Base-by-base conservation (phyloP, 2,113 vertebrate species). In the Pogonocichla stellata region DNA sequence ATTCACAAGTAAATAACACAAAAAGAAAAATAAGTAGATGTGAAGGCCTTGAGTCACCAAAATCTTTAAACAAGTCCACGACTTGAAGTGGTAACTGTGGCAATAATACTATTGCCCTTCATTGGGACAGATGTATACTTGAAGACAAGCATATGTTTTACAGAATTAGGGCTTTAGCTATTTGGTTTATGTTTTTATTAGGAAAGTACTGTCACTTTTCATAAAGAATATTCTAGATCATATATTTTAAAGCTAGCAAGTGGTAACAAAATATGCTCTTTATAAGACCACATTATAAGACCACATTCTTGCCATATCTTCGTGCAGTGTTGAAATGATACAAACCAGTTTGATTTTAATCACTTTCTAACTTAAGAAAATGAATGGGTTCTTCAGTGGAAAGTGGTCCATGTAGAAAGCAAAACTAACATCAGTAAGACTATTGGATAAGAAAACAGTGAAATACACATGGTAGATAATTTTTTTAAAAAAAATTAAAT, bases 401-500 rank as follows among this genome's bases (percentile, higher is more conserved):
- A 82, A 45, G 31, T 94, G 34, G 7, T 40, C 78, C 57, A 23
- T 45, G 8, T 23, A 84, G 57, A 92, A 92, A 64, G 62, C 54
- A 84, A 53, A 81, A 88, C 96, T 86, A 86, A 70, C 17, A 25
- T 61, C 70, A 40, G 12, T 48, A 79, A 78, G 12, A 57, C 71
- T 71, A 36, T 24, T 74, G 18, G 70, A 85, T 92, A 72, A 77
- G 33, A 90, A 86, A 94, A 29, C 70, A 38, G 24, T 34, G 29
- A 82, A 86, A 87, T 73, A 64, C 48, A 87, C 29, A 60, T 54
- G 53, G 24, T 36, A 36, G 9, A 36, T 86, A 72, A 11, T 19
- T 91, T 95, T 38, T 92, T 93, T 6, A 81, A 75, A 50, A 75
- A 51, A 72, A 94, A 82, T n/a, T 67, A 66, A 83, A 79, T 58